Evolutionary conservation across 2,888 invertebrate genomes (phyloP), one percentile per base, ranked within the genome.

Genomic region (Hydriomena furcata): DNA sequence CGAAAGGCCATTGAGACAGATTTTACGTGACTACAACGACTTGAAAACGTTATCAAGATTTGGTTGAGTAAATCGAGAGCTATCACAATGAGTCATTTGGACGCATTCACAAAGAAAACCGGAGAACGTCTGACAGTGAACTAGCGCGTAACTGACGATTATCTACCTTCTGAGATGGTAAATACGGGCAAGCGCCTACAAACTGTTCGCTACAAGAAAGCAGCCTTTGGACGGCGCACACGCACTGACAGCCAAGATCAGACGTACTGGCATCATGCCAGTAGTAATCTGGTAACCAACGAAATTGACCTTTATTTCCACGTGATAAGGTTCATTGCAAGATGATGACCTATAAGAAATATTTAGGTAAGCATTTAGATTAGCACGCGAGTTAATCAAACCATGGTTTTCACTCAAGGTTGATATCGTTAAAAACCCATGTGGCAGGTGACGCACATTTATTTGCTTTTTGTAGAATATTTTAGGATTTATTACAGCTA

Each of bases 191-290:
- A n/a, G 17, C 24, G 37, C 11, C 6, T 20, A n/a, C 7, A 37
- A 23, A 11, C 45, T 27, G 13, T 7, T 50, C 44, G 28, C 23
- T 17, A 20, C 11, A 11, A 17, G 32, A 34, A 50, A 38, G 13
- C n/a, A 20, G 8, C 7, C 31, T 11, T 45, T 45, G 44, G 51
- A 45, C 40, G 31, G 50, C 65, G 61, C 58, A 46, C 58, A 61
- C 56, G 55, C 60, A 58, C 42, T 47, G 55, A 65, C 51, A 52
- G 63, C 68, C 68, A 63, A 57, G 43, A 51, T 36, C 41, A 49
- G 55, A 31, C 45, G 38, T 49, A 27, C 52, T 76, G 76, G 76
- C 75, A 62, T 30, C 20, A 0, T 11, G 70, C 76, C 76, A 76
- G 66, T 34, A 28, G 32, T 17, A 40, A 42, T 40, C 37, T 42